These are phyloP conservation scores for Psittacula cyanocephala DNA, from an alignment of 2,113 vertebrate genomes.

Conservation along the genomic window DNA sequence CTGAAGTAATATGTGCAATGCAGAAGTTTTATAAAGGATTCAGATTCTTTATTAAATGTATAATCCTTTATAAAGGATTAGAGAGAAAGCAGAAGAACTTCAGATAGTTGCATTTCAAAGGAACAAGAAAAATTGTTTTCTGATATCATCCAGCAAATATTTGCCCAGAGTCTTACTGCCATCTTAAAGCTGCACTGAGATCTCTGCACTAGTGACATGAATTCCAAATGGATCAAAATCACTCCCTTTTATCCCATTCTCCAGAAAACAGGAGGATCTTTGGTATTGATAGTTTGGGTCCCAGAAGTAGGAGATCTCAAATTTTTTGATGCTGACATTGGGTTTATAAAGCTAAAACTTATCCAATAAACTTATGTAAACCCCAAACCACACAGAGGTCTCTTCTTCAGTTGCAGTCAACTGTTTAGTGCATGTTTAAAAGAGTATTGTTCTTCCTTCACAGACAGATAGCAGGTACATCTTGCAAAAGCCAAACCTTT, in stretches of 20 bases:
- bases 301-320: neutral
- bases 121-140: neutral
- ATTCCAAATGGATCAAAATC: neutral
- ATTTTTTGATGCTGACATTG: neutral
- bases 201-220: neutral
- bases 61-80: neutral
- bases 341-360: neutral
- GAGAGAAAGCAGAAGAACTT: neutral
- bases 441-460: neutral
- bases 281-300: neutral
- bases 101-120: neutral
- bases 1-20: neutral
- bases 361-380: neutral
- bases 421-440: neutral
- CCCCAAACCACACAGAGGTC: neutral
- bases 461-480: neutral
- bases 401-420: neutral
- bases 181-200: neutral
- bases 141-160: neutral
- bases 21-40: neutral
- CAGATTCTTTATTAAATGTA: neutral
- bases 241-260: neutral
- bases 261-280: neutral
- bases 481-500: neutral
- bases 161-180: accelerated